A percentile compares a stretch with the other conserved stretches of the same genome.
These are phyloP conservation scores for Gasterosteus aculeatus DNA, from an alignment of 2,113 vertebrate species.

Conservation along the genomic window DNA sequence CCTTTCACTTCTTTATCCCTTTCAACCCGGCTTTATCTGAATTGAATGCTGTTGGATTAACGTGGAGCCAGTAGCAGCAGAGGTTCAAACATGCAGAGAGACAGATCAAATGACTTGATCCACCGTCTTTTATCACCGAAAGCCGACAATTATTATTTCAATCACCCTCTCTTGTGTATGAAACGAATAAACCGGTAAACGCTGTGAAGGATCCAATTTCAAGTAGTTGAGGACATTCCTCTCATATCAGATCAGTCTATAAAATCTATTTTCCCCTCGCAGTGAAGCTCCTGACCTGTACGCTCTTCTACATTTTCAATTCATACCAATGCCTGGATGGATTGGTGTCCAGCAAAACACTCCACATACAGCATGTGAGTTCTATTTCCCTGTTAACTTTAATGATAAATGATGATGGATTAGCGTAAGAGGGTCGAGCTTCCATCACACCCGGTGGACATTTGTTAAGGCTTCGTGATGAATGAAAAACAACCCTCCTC, in stretches of 20 bases:
- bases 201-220: neutral
- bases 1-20: neutral
- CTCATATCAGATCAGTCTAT: neutral
- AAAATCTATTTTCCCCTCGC: neutral
- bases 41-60: neutral
- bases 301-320: neutral
- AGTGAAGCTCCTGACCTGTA: neutral
- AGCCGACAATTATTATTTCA: neutral
- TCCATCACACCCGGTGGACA: neutral
- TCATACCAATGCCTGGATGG: neutral
- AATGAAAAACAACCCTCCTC: neutral
- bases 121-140: neutral
- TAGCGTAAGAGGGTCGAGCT: neutral
- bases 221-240: neutral
- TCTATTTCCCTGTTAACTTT: neutral
- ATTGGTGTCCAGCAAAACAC: neutral
- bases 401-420: slow-evolving; percentile 4
- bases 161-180: neutral
- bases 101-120: neutral
- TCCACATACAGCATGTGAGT: neutral
- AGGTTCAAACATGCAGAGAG: neutral
- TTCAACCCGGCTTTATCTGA: neutral
- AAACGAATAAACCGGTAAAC: neutral
- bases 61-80: neutral
- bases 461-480: neutral